Base-by-base conservation (phyloP, 2,888 invertebrate genomes). In the Hyposoter didymator region DNA sequence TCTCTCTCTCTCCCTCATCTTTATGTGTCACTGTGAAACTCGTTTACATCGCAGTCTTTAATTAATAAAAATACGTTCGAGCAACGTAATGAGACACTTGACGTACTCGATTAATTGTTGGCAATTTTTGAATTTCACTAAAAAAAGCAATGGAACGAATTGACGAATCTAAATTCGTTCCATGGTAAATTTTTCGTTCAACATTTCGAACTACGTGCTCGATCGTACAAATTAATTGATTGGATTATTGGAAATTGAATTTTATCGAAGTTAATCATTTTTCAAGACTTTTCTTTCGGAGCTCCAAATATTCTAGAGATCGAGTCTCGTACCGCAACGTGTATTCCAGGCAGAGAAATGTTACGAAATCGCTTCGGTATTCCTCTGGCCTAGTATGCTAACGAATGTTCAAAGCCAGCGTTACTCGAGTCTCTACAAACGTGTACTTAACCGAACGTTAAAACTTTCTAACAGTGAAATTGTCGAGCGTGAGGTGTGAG, bases 391-490 rank as follows among this genome's bases (percentile, higher is more conserved):
- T 84, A 76, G 80, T 85, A 84, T 84, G 85, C 85, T 85, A 85
- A 85, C 85, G 79, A 84, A 84, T 75, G 67, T 82, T 75, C 80
- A 76, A 73, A 78, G 72, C 62, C 49, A 35, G 49, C 80, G 45
- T 32, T 45, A 39, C 39, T 35, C 49, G 73, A 66, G 73, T n/a
- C 59, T 72, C 12, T 79, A 75, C 79, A 73, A 79, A 66, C 79
- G 75, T 80, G 47, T 83, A 49, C 83, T 83, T 75, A 85, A 83
- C 76, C 73, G 80, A 78, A 78, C 85, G 76, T 80, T 67, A 80
- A 85, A 81, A 85, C 85, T 85, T 85, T 85, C 85, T 85, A 85
- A 85, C 47, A 80, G 84, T 74, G 80, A 80, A 80, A 85, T 81
- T 85, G 75, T 83, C 83, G 75, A 79, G 83, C 62, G 35, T 47